A percentile compares a stretch with the other conserved stretches of the same genome.
These are phyloP conservation scores for Sebastolobus alascanus DNA, from an alignment of 2,797 vertebrate genomes.

Conservation along the genomic window DNA sequence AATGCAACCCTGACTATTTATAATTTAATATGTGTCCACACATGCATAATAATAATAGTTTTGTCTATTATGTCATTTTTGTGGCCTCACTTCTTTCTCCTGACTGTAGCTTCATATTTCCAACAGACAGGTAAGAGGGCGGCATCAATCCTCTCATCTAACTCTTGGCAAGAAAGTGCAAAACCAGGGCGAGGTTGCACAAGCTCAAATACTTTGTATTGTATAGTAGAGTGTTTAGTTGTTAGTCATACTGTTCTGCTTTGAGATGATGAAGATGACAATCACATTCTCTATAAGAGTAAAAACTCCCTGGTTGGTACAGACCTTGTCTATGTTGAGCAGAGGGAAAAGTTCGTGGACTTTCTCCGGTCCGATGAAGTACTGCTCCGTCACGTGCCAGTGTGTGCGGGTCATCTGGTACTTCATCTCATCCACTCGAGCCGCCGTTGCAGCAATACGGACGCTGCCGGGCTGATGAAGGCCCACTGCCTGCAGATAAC, in stretches of 20 bases:
- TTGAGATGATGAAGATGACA: background rate
- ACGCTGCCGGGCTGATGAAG: conserved; percentile 97
- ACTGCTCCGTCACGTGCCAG: conserved; percentile 93
- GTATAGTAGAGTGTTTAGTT: background rate
- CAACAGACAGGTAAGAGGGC: too few species aligned
- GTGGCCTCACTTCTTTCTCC: too few species aligned
- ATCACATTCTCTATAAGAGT: background rate
- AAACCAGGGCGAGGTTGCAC: background rate
- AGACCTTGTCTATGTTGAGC: conserved; percentile 92
- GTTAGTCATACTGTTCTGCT: background rate
- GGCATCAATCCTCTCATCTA: too few species aligned
- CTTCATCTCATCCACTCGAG: conserved; percentile 94
- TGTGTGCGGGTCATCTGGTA: conserved; percentile 95
- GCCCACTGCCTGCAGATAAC: conserved; percentile 88
- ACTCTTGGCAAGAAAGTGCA: too few species aligned
- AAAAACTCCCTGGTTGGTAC: background rate
- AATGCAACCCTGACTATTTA: too few species aligned
- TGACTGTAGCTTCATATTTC: too few species aligned
- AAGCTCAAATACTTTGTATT: background rate
- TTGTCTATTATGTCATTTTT: too few species aligned
- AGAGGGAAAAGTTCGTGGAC: conserved; percentile 93
- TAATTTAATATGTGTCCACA: too few species aligned
- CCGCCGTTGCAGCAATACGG: conserved; percentile 91
- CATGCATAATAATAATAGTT: too few species aligned
- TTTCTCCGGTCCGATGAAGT: conserved; percentile 91